A percentile compares a stretch with the other conserved stretches of the same genome.
Evolutionary conservation across 2,888 invertebrate genomes (phyloP).

Genomic region (Hyalella azteca): DNA sequence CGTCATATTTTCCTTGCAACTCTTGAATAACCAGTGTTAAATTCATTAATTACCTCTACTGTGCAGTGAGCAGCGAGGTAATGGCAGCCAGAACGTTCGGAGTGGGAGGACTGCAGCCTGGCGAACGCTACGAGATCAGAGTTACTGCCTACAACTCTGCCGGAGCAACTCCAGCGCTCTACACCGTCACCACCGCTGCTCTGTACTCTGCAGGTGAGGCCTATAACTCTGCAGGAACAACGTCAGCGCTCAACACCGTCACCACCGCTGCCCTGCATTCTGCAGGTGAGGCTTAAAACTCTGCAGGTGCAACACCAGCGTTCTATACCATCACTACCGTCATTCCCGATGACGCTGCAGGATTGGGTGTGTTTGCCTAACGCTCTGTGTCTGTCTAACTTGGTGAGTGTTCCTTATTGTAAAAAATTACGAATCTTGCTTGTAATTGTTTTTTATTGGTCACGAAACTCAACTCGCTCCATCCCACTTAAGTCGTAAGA

Average conservation of each 20-base stretch:
- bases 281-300: not conserved
- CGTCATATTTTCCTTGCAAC: not conserved
- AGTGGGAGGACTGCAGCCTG: slow-evolving; percentile 48
- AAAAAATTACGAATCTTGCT: too few relatives aligned
- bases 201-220: slow-evolving; percentile 59
- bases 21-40: too few relatives aligned
- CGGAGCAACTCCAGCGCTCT: slow-evolving; percentile 48
- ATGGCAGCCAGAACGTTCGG: slow-evolving; percentile 68
- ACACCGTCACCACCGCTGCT: slow-evolving; percentile 50
- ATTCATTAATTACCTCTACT: not conserved
- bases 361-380: not conserved
- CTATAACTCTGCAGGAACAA: slow-evolving; percentile 64
- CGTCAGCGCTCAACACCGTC: slow-evolving; percentile 62
- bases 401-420: too few relatives aligned
- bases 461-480: too few relatives aligned
- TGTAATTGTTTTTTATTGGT: too few relatives aligned
- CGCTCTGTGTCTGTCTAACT: not conserved
- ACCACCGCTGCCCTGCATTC: slow-evolving; percentile 38
- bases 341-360: not conserved
- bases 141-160: slow-evolving; percentile 60
- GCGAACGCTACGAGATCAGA: slow-evolving; percentile 62
- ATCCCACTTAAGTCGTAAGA: not conserved
- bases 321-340: slow-evolving; percentile 39
- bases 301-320: not conserved
- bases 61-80: slow-evolving; percentile 74